Evolutionary conservation across 2,888 invertebrate species (phyloP), one percentile per base, ranked within the genome.

Genomic region (Brachyptera putata): DNA sequence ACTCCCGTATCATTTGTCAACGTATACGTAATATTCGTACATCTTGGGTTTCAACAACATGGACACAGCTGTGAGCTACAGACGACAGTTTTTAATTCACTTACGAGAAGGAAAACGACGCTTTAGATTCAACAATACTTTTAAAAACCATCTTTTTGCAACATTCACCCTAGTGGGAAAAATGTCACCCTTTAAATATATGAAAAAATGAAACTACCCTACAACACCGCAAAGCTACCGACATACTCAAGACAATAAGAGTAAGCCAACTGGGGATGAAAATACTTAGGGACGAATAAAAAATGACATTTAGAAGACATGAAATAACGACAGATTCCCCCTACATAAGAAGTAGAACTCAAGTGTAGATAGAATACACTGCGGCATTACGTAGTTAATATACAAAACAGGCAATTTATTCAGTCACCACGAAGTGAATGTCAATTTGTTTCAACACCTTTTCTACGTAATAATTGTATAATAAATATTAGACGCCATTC

Each of bases 181-280:
- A 49, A 25, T 53, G 53, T 53, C 53, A 53, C 53, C 53, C 53
- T 53, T 53, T 53, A 34, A 36, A 53, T 50, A 50, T 25, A 50
- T 26, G 50, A 26, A 50, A 50, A 50, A 50, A 50, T 14, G 14
- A 43, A 43, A 43, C 49, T 49, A 34, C 36, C 22, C 18, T 57
- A 57, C 61, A 61, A 61, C 58, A 58, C 63, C 63, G 43, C 63
- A 61, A 63, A 63, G 58, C 53, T 49, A 50, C 41, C 55, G 58
- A 37, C 55, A 53, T 55, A 58, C 56, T 50, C 58, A 30, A 58
- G 60, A 58, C 58, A 63, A 50, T 55, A 61, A 30, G 48, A 41
- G 24, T 36, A 53, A 36, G 53, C 53, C 36, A 53, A 53, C 36
- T 36, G 34, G 53, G 53, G 53, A 36, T 36, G 53, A 21, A 53